Conservation (phyloP, 2,797 vertebrate species). For the Myripristis murdjan region DNA sequence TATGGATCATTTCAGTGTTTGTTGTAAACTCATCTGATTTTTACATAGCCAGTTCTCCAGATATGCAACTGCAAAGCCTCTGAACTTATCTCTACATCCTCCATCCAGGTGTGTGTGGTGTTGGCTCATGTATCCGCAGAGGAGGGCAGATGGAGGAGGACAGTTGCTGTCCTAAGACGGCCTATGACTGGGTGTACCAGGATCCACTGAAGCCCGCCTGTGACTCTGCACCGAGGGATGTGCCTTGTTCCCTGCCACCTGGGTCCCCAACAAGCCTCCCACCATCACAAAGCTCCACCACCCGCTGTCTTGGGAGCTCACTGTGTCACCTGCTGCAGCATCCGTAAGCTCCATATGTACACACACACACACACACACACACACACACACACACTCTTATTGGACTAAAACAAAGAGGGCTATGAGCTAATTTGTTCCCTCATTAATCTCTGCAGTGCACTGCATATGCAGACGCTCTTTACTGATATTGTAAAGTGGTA, state of each 20-base stretch:
- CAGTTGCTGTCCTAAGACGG: constrained; percentile 78
- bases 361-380: not conserved
- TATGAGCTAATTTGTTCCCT: no score
- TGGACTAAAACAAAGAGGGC: not conserved
- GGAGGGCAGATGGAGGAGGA: constrained; percentile 72
- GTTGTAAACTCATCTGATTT: no score
- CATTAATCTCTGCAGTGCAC: no score
- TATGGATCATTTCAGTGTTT: no score
- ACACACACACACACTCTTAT: no score
- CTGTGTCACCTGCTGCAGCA: constrained; percentile 75
- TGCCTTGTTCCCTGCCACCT: constrained; percentile 38
- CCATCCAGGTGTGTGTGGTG: constrained; percentile 79
- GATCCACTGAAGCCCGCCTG: constrained; percentile 78
- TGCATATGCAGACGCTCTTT: no score
- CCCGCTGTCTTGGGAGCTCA: constrained; percentile 13
- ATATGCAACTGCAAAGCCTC: no score
- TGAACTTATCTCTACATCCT: not conserved
- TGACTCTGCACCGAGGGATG: constrained; percentile 32
- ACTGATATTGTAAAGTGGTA: no score
- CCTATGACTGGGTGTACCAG: constrained; percentile 76
- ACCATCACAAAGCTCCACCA: fast-evolving
- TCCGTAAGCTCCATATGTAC: constrained; percentile 59
- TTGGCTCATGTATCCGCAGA: constrained; percentile 75
- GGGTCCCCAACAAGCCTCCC: fast-evolving
- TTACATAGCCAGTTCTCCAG: no score